These are phyloP conservation scores for Pollenia amentaria DNA, from an alignment of 2,888 invertebrate species.

Conservation along the genomic window DNA sequence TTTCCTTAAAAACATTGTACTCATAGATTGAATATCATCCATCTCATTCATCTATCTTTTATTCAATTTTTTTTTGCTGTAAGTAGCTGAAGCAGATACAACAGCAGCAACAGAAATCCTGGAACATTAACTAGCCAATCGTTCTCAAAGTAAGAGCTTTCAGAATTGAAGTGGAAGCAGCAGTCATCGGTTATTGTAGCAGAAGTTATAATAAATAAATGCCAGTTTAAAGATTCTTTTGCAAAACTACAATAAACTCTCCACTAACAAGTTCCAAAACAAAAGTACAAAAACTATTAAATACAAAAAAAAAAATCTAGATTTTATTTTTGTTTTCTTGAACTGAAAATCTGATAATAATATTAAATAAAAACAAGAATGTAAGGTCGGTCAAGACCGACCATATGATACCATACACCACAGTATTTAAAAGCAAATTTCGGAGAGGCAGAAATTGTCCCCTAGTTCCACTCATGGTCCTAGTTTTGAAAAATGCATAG, in stretches of 20 bases:
- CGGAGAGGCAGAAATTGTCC: too few relatives aligned
- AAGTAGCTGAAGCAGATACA: conserved; percentile 13
- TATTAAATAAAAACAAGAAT: conserved; percentile 48
- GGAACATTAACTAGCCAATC: conserved; percentile 67
- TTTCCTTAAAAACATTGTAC: conserved; percentile 42
- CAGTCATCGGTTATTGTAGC: conserved; percentile 9
- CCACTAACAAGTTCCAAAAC: conserved; percentile 16
- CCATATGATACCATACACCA: too few relatives aligned
- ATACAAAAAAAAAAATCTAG: conserved; percentile 31
- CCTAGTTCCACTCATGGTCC: too few relatives aligned
- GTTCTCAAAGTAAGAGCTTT: conserved; percentile 37
- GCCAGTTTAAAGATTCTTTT: conserved; percentile 48
- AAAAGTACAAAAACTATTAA: background rate
- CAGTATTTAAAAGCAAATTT: too few relatives aligned
- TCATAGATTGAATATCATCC: conserved; percentile 57
- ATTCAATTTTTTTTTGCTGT: conserved; percentile 27
- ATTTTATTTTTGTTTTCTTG: conserved; percentile 9
- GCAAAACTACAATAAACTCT: conserved; percentile 52
- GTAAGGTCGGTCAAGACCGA: too few relatives aligned
- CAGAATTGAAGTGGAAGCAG: conserved; percentile 16
- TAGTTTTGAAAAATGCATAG: too few relatives aligned
- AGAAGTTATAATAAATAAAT: conserved; percentile 45
- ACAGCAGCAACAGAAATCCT: background rate
- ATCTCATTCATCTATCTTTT: conserved; percentile 35
- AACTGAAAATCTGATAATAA: conserved; percentile 68